A percentile compares a stretch with the other conserved stretches of the same genome.
phyloP scores from a whole-genome alignment of 2,888 invertebrate genomes.

The Metacarcinus magister region DNA sequence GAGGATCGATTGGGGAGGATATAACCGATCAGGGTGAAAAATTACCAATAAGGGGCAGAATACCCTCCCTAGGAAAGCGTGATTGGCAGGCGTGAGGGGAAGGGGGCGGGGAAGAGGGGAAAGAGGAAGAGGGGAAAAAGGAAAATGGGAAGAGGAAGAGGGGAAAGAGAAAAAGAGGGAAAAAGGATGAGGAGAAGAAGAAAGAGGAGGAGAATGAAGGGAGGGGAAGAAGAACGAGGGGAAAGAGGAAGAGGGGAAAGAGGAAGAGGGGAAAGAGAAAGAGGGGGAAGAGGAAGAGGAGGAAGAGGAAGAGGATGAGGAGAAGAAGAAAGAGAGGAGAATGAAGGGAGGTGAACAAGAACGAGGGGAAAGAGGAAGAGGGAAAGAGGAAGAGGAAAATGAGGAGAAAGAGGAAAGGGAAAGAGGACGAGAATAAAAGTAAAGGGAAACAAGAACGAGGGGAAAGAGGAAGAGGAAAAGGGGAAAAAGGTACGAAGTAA shows the following conservation, averaged over 20 bases:
- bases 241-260: background rate
- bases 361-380: background rate
- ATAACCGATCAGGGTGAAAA: slow-evolving; percentile 67
- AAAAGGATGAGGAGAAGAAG: background rate
- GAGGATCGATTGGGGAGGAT: slow-evolving; percentile 13
- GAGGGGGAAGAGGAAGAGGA: too few relatives aligned
- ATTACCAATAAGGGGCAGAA: slow-evolving; percentile 50
- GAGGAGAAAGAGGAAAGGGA: background rate
- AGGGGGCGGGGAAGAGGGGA: background rate
- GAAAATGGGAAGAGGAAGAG: background rate
- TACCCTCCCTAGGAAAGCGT: background rate
- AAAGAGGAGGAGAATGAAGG: background rate
- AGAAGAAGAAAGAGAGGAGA: background rate
- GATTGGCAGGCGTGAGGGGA: background rate
- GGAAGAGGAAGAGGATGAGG: too few relatives aligned
- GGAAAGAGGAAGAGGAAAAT: background rate
- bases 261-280: background rate
- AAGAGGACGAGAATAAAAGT: background rate
- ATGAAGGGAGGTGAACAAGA: background rate
- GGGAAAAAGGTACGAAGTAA: background rate
- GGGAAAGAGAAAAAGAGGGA: background rate
- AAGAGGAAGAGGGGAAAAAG: background rate
- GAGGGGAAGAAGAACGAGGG: too few relatives aligned
- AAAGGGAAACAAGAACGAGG: background rate
- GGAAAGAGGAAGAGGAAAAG: background rate